A percentile compares a stretch with the other conserved stretches of the same genome.
Conservation (phyloP, 64 coral and sea anemone genomes). For the Montipora efflorescens region DNA sequence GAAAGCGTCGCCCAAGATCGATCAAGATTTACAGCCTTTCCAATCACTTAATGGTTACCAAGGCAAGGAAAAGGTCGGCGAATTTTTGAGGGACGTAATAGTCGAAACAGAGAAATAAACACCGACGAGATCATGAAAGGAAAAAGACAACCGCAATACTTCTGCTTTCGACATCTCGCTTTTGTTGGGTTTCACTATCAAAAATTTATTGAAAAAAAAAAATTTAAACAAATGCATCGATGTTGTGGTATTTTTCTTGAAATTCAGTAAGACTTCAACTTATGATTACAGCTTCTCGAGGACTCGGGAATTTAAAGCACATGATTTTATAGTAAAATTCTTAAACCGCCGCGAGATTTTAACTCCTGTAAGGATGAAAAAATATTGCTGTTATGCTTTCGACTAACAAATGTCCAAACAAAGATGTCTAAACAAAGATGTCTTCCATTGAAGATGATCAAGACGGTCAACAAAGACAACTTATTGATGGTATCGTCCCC, state of each 20-base stretch:
- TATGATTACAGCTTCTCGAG: no score
- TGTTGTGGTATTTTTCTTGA: not conserved
- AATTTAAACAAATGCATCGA: not conserved
- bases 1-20: not conserved
- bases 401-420: constrained; percentile 13
- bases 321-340: no score
- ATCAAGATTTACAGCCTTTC: constrained; percentile 21
- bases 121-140: not conserved
- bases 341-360: no score
- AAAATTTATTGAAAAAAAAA: not conserved
- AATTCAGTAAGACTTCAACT: not conserved
- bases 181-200: constrained; percentile 17
- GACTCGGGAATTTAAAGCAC: no score
- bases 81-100: no score
- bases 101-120: no score
- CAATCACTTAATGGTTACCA: not conserved
- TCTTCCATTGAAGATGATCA: not conserved
- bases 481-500: not conserved
- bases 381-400: not conserved
- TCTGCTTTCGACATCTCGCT: not conserved
- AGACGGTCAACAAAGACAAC: not conserved
- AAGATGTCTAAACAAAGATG: not conserved
- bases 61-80: not conserved
- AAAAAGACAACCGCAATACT: not conserved
- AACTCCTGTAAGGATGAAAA: no score